Conservation (phyloP, 1,140 invertebrate genomes). For the Alviniconcha marisindica region DNA sequence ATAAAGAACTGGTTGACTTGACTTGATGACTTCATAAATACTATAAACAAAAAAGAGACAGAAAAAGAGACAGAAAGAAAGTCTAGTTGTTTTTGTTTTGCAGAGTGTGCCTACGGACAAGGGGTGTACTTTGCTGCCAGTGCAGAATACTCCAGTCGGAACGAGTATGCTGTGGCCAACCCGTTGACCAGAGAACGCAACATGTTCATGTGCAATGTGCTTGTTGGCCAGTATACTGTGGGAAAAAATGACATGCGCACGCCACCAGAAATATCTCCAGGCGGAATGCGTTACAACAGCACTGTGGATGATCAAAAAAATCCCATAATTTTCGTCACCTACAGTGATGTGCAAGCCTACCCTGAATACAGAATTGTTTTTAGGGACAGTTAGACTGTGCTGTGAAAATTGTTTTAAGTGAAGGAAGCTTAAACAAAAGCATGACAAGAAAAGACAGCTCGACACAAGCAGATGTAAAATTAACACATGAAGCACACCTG, state of each 20-base stretch:
- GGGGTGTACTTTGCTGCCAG: slow-evolving; percentile 56
- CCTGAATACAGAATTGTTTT: slow-evolving; percentile 56
- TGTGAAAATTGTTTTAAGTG: no score
- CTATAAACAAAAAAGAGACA: no score
- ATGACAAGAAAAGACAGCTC: no score
- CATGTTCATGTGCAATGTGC: slow-evolving; percentile 51
- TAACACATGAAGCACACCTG: no score
- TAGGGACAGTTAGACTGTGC: no score
- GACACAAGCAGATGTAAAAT: no score
- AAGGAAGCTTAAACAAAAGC: no score
- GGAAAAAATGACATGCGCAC: slow-evolving; percentile 38
- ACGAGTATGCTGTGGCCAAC: slow-evolving; percentile 46
- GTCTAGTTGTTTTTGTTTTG: neutral
- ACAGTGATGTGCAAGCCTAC: slow-evolving; percentile 68
- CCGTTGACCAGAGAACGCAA: slow-evolving; percentile 20
- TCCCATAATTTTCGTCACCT: slow-evolving; percentile 64
- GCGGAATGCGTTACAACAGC: slow-evolving; percentile 51
- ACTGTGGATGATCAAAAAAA: slow-evolving; percentile 51
- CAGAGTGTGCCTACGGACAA: slow-evolving; percentile 45
- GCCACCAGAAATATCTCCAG: slow-evolving; percentile 42
- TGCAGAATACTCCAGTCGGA: slow-evolving; percentile 45
- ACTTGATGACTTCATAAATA: no score
- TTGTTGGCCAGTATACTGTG: slow-evolving; percentile 49
- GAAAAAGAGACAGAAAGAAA: no score
- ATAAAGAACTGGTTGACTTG: no score